Evolutionary conservation across 2,888 invertebrate genomes (phyloP).

Genomic region (Pristionchus arcanus): DNA sequence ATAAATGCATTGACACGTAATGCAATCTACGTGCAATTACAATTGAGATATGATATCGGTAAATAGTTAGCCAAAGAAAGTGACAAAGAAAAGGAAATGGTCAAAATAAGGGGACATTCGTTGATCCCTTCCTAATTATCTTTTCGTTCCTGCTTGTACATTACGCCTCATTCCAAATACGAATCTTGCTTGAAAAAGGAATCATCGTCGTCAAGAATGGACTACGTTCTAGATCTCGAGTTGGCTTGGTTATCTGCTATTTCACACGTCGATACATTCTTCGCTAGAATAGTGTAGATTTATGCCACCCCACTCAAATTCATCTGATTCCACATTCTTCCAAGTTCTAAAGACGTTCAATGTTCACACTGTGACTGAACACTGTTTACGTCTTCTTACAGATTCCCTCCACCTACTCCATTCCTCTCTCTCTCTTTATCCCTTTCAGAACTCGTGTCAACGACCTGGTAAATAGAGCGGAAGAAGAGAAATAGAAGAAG

Average conservation of each 20-base stretch:
- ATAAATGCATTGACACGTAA: neutral
- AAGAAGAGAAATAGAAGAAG: conserved; percentile 17
- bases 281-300: neutral
- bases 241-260: neutral
- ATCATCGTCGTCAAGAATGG: too few relatives aligned
- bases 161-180: too few relatives aligned
- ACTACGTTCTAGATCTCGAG: neutral
- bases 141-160: neutral
- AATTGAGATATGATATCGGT: too few relatives aligned
- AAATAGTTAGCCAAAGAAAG: too few relatives aligned
- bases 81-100: neutral
- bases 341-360: neutral
- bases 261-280: neutral
- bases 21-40: neutral
- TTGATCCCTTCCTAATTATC: neutral
- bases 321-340: neutral
- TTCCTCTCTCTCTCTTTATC: conserved; percentile 25
- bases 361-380: conserved; percentile 12
- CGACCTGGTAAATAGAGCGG: conserved; percentile 11
- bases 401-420: conserved; percentile 9
- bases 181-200: too few relatives aligned
- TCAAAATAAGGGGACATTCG: neutral
- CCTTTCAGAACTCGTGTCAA: conserved; percentile 19
- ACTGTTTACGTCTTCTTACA: conserved; percentile 2
- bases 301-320: neutral